phyloP scores from a whole-genome alignment of 2,797 vertebrate genomes.

The Uromys caudimaculatus region DNA sequence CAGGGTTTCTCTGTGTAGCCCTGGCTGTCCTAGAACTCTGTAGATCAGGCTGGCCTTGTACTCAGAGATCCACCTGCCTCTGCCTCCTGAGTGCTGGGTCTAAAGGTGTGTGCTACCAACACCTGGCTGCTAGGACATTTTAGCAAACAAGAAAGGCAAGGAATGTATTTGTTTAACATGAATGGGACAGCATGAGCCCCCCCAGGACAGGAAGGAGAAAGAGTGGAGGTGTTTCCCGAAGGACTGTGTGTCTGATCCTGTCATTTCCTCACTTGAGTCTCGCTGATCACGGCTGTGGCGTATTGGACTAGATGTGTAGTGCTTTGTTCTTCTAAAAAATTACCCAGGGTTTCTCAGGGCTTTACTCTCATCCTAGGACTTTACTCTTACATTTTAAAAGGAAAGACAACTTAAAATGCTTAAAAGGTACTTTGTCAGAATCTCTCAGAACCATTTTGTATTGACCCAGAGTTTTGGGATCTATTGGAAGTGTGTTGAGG shows the following conservation, averaged over 20 bases:
- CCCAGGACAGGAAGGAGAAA: neutral
- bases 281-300: neutral
- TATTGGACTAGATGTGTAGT: neutral
- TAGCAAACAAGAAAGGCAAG: neutral
- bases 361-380: neutral
- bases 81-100: too few relatives aligned
- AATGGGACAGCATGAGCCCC: neutral
- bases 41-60: neutral
- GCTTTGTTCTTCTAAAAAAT: neutral
- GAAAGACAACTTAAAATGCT: neutral
- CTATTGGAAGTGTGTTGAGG: neutral
- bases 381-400: neutral
- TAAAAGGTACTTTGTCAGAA: neutral
- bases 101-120: neutral
- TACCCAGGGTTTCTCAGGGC: neutral
- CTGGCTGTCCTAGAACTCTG: neutral
- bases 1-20: neutral
- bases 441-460: neutral
- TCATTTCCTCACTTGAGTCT: neutral
- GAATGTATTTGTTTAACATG: neutral
- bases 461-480: neutral
- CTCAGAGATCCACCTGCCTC: neutral
- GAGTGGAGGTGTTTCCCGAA: neutral
- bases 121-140: neutral
- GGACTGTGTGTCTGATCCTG: neutral